phyloP scores from a whole-genome alignment of 2,113 vertebrate genomes.

The Vulpes ferrilata region DNA sequence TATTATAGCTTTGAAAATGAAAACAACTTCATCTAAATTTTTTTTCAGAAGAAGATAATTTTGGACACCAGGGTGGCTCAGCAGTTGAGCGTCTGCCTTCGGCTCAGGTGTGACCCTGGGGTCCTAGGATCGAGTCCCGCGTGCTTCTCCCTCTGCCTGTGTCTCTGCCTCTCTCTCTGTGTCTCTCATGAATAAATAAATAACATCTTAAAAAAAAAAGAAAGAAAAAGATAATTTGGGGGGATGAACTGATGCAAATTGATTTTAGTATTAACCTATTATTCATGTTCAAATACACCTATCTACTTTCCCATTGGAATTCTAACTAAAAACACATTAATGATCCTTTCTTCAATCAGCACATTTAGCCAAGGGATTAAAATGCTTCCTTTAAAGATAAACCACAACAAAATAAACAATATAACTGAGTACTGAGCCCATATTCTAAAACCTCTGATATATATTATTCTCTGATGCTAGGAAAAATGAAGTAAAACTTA shows the following conservation, averaged over 20 bases:
- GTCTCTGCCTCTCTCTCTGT: too few species aligned
- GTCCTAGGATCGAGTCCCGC: too few species aligned
- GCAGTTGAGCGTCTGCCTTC: too few species aligned
- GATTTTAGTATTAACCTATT: constrained; percentile 57
- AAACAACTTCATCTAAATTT: constrained; percentile 70
- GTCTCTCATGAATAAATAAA: too few species aligned
- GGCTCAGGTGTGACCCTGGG: too few species aligned
- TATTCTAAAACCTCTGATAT: background rate
- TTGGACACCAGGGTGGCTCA: too few species aligned
- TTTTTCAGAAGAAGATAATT: constrained; percentile 64
- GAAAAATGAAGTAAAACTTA: background rate
- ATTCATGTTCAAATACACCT: constrained; percentile 22
- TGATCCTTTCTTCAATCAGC: constrained; percentile 59
- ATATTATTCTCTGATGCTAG: background rate
- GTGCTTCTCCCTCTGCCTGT: too few species aligned
- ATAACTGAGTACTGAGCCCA: background rate
- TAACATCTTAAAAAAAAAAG: too few species aligned
- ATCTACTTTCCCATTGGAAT: constrained; percentile 11
- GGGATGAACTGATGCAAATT: constrained; percentile 10
- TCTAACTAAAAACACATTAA: constrained; percentile 48
- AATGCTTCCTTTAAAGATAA: constrained; percentile 53
- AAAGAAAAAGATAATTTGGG: constrained; percentile 65
- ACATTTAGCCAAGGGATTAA: background rate
- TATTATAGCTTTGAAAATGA: constrained; percentile 80
- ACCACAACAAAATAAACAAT: background rate